Conservation (phyloP, 2,888 invertebrate genomes). For the Andrena bicolor region DNA sequence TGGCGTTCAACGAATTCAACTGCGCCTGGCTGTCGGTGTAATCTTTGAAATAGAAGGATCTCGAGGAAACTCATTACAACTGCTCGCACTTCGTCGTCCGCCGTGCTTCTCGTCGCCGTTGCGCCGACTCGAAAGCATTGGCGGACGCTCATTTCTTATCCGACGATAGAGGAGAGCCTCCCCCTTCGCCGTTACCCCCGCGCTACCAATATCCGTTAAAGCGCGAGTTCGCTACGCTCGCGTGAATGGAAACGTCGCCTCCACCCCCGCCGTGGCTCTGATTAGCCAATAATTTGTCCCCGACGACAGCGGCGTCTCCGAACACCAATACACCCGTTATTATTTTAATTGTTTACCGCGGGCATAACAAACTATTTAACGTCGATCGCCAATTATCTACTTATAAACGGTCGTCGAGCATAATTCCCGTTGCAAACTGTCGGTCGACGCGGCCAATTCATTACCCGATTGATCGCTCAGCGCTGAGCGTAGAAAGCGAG, state of each 20-base stretch:
- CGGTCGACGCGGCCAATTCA: neutral
- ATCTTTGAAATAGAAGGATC: slow-evolving; percentile 57
- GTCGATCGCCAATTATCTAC: slow-evolving; percentile 13
- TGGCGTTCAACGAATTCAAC: slow-evolving; percentile 35
- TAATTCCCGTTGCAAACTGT: neutral
- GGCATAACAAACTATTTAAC: neutral
- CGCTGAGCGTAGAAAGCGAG: neutral
- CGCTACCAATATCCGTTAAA: slow-evolving; percentile 51
- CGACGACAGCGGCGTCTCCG: slow-evolving; percentile 20
- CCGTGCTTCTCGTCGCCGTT: slow-evolving; percentile 25
- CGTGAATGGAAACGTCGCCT: slow-evolving; percentile 10
- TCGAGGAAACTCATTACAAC: slow-evolving; percentile 65
- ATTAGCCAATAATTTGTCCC: slow-evolving; percentile 17
- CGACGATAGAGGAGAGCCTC: slow-evolving; percentile 55
- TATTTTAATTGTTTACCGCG: slow-evolving; percentile 15
- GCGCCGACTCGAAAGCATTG: slow-evolving; percentile 62
- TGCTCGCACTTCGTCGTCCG: slow-evolving; percentile 67
- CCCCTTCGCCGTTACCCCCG: slow-evolving; percentile 18
- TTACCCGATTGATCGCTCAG: slow-evolving; percentile 2
- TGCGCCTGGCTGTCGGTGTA: slow-evolving; percentile 36
- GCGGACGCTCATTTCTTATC: slow-evolving; percentile 68
- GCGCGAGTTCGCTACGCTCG: slow-evolving; percentile 7
- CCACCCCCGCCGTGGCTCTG: neutral
- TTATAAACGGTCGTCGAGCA: slow-evolving; percentile 16
- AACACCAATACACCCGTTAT: slow-evolving; percentile 15